Conservation (phyloP, 2,888 invertebrate genomes). For the Argyresthia albistria region DNA sequence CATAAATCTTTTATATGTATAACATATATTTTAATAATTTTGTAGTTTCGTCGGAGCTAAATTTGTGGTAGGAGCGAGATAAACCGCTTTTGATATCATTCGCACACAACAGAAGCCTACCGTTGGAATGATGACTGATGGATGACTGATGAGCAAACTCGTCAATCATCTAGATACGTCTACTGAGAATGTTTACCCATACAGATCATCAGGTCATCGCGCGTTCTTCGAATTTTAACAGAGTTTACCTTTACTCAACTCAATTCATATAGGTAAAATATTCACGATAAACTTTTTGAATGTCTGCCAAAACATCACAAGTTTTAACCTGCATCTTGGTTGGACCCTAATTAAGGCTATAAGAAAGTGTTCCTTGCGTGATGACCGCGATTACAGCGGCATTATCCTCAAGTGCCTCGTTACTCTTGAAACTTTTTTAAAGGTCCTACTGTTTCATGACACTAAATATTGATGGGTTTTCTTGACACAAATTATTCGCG, state of each 20-base stretch:
- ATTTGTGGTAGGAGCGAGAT: too few relatives aligned
- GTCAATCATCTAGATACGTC: neutral
- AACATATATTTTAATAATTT: too few relatives aligned
- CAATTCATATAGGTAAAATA: neutral
- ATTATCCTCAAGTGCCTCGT: neutral
- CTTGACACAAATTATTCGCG: neutral
- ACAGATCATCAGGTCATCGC: neutral
- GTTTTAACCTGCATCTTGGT: conserved; percentile 24
- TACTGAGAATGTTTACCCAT: neutral
- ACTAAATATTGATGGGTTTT: neutral
- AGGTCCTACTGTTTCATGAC: neutral
- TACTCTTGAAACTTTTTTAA: neutral
- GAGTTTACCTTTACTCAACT: neutral
- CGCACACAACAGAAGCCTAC: too few relatives aligned
- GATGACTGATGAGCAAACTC: neutral
- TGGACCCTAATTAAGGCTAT: conserved; percentile 22
- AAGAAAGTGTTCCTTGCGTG: neutral
- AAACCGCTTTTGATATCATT: too few relatives aligned
- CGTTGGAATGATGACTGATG: too few relatives aligned
- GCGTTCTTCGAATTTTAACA: neutral
- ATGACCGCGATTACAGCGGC: too few relatives aligned
- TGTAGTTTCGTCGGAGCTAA: too few relatives aligned
- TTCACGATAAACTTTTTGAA: conserved; percentile 27
- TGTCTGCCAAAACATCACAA: conserved; percentile 31
- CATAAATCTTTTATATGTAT: too few relatives aligned